Base-by-base conservation (phyloP, 64 coral and sea anemone genomes). In the Pachyseris speciosa region DNA sequence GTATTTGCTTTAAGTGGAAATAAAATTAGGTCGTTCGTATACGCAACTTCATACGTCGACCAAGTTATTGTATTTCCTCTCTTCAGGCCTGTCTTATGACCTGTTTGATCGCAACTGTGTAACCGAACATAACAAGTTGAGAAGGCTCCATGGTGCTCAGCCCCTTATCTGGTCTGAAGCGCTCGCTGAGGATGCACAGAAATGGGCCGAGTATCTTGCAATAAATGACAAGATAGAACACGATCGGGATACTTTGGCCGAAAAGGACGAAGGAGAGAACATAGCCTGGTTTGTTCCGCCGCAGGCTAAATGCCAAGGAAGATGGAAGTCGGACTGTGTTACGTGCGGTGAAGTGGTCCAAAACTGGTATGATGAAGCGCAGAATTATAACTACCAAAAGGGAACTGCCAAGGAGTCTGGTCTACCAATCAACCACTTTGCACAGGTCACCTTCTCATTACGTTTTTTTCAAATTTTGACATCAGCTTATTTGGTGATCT, bases 231-330 rank as follows among this genome's bases (percentile, higher is more conserved):
- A 74, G 36, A 92, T 92, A 51, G 37, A 75, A 22, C 90, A 92
- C 22, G 90, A 92, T 60, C 49, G 48, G 12, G 52, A 75, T 3
- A 92, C 68, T 64, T 85, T 92, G 48, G 39, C 58, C 10, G 36
- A 83, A 49, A 65, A 60, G n/a, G 61, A 92, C 69, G 68, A 92
- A 52, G 90, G 90, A 37, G 90, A 92, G 48, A 92, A 76, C 37
- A 65, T 92, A 45, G 90, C 90, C 30, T 92, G 90, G 90, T 92
- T 92, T 37, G 84, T 85, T 36, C 90, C 90, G 20, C 48, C 80
- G 34, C 81, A 92, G 47, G 68, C 80, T 8, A 85, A 84, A 49
- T 92, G 90, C 19, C 4, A 75, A 36, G 79, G 67, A 9, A 9
- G 67, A 16, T 85, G 73, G 69, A 67, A 50, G 52, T 69, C 90